Percentiles rank a stretch among this genome's conserved stretches.
Conservation (phyloP, 1,140 invertebrate species). For the Zaprionus kolodkinae region DNA sequence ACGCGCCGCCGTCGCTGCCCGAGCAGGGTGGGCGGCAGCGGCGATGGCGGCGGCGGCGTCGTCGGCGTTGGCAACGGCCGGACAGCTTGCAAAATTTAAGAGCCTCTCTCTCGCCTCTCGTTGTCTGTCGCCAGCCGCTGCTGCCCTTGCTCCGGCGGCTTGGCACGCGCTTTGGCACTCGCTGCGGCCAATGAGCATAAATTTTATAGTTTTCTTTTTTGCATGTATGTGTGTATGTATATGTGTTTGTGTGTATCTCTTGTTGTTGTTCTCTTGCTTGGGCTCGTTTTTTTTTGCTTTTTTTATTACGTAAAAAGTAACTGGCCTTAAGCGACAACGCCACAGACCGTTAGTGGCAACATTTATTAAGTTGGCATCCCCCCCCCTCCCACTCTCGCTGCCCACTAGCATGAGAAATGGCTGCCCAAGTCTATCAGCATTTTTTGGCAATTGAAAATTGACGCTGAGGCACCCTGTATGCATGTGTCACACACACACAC, state of each 20-base stretch:
- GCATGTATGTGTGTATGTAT: constrained; percentile 2
- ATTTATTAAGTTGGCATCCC: constrained; percentile 30
- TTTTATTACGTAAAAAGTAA: constrained; percentile 54
- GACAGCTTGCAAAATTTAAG: constrained; percentile 43
- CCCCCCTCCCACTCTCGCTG: not conserved
- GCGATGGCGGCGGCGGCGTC: not conserved
- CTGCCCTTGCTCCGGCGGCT: constrained; percentile 23
- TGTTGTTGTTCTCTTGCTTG: constrained; percentile 20
- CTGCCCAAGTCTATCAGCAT: constrained; percentile 25
- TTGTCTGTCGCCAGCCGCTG: constrained; percentile 19
- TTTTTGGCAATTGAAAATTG: constrained; percentile 34
- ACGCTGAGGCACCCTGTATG: not conserved
- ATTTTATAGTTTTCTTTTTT: constrained; percentile 51
- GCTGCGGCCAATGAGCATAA: constrained; percentile 47
- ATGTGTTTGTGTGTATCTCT: constrained; percentile 14
- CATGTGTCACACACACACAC: constrained; percentile 38
- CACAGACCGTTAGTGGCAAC: constrained; percentile 34
- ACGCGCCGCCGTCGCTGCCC: constrained; percentile 45
- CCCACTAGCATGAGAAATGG: constrained; percentile 24
- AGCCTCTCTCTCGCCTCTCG: constrained; percentile 35
- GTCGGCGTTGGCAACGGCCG: constrained; percentile 1
- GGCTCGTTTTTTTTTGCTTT: constrained; percentile 9
- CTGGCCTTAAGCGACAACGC: constrained; percentile 43
- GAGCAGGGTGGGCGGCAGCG: constrained; percentile 25
- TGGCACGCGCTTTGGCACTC: constrained; percentile 49